Evolutionary conservation across 2,888 invertebrate genomes (phyloP).

Genomic region (Blastobasis lacticolella): DNA sequence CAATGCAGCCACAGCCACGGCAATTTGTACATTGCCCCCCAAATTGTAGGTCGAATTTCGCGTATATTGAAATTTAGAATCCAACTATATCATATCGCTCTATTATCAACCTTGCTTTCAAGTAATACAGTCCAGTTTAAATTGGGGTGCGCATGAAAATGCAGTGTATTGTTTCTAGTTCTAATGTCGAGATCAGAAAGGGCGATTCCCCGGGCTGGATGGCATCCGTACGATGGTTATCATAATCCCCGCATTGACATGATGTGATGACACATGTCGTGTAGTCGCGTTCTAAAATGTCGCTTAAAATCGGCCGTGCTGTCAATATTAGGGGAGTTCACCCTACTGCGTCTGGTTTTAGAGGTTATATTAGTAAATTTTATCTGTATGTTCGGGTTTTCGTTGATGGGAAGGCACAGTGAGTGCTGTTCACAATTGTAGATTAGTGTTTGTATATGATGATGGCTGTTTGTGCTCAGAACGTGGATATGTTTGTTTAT

Average conservation of each 20-base stretch:
- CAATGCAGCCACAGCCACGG: slow-evolving; percentile 14
- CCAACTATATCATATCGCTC: too few species aligned
- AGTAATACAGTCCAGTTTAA: slow-evolving; percentile 22
- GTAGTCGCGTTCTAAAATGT: slow-evolving; percentile 64
- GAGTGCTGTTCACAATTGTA: slow-evolving; percentile 57
- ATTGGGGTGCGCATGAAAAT: slow-evolving; percentile 12
- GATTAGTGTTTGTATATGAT: slow-evolving; percentile 53
- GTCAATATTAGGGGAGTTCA: slow-evolving; percentile 16
- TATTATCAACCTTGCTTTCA: slow-evolving; percentile 15
- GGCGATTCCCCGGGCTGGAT: slow-evolving; percentile 69
- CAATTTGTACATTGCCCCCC: too few species aligned
- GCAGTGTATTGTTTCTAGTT: slow-evolving; percentile 32
- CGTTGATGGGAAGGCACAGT: slow-evolving; percentile 50
- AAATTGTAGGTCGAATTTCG: too few species aligned
- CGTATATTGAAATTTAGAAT: too few species aligned
- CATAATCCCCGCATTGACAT: slow-evolving; percentile 74
- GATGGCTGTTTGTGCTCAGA: slow-evolving; percentile 47
- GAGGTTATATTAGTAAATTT: slow-evolving; percentile 22
- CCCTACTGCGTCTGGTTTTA: slow-evolving; percentile 28
- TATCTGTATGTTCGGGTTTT: slow-evolving; percentile 18
- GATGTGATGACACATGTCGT: slow-evolving; percentile 75
- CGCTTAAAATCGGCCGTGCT: slow-evolving; percentile 38
- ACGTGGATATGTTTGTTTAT: slow-evolving; percentile 37
- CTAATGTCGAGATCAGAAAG: slow-evolving; percentile 57
- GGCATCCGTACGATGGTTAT: slow-evolving; percentile 71